Evolutionary conservation across 2,888 invertebrate genomes (phyloP), one percentile per base, ranked within the genome.

Genomic region (Rotaria macrura): DNA sequence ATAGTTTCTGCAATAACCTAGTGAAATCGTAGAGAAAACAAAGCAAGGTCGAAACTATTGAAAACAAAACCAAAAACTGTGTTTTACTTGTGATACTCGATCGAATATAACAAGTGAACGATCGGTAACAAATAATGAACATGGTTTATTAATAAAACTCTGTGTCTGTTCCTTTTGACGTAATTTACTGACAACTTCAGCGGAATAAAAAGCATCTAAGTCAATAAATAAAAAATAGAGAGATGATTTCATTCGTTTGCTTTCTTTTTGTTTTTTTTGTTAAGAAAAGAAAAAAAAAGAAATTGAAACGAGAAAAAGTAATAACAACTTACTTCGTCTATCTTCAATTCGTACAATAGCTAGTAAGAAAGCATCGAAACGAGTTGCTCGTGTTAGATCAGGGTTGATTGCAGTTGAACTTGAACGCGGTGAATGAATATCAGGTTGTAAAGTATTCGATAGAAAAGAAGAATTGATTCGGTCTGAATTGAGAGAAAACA

Each of bases 151-250:
- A 40, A 79, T 79, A 43, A 79, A 79, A 79, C 79, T 79, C 14
- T 43, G 79, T 43, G 79, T 79, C 43, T 79, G 79, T 79, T 79
- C 79, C 25, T 79, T 79, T n/a, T 79, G 79, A 25, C 79, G 79
- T 79, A 79, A n/a, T 43, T 79, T 79, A 43, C 43, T 25, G 10
- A 79, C 79, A 79, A 79, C 43, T n/a, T 79, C 79, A 79, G 79
- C 34, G 2, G 79, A 79, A 43, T 79, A 79, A 43, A 43, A 79
- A 7, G 38, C 38, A 79, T 79, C 79, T 79, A 79, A 52, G 7
- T 52, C 17, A 17, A 49, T 17, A 49, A 49, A 17, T 17, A 49
- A 49, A 49, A 49, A 3, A 49, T 17, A 49, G 17, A 17, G 43
- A 79, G 17, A 34, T 34, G 17, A 65, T 47, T 47, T 47, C 14